Base-by-base conservation (phyloP, 2,797 vertebrate genomes). In the Myotis planiceps region DNA sequence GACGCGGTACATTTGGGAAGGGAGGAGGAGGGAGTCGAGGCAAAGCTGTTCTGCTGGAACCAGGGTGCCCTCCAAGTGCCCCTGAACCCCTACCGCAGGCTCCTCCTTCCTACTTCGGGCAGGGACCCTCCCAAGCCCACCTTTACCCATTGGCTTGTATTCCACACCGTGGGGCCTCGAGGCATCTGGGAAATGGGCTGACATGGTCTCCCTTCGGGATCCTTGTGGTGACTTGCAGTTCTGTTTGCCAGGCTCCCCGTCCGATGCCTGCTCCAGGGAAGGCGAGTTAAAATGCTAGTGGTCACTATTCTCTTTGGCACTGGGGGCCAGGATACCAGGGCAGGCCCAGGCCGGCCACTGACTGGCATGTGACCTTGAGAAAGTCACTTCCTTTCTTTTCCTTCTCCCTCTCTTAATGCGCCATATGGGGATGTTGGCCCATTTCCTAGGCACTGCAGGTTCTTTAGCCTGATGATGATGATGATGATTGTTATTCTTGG, bases 1-100 rank as follows among this genome's bases (percentile, higher is more conserved):
- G 37, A 19, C 32, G 42, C 3, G 0, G 27, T 0, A 0, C 68
- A 39, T 65, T 10, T 15, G 5, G 21, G 69, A 74, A 7, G 3
- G 39, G n/a, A 37, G 23, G 6, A 18, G 47, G 51, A 69, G 55
- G 16, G 68, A 13, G 69, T 0, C 9, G 6, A 29, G 23, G 63
- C 58, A 72, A 51, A 82, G 42, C 32, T 34, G 5, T 39, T 51
- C 7, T 78, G 72, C 60, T 45, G 25, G 37, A 53, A 42, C 2
- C 9, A 3, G 12, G 32, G 5, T 9, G 66, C 34, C 37, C 90
- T 92, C 25, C 45, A 45, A 72, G 51, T 9, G 0, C 14, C 72
- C 63, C 39, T 0, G 0, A 8, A 9, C 14, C 25, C 1, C 14
- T 15, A 49, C 69, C 65, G 6, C 4, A 55, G 29, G 5, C 29